phyloP scores from a whole-genome alignment of 2,888 invertebrate genomes.

The Drosophila siamana region DNA sequence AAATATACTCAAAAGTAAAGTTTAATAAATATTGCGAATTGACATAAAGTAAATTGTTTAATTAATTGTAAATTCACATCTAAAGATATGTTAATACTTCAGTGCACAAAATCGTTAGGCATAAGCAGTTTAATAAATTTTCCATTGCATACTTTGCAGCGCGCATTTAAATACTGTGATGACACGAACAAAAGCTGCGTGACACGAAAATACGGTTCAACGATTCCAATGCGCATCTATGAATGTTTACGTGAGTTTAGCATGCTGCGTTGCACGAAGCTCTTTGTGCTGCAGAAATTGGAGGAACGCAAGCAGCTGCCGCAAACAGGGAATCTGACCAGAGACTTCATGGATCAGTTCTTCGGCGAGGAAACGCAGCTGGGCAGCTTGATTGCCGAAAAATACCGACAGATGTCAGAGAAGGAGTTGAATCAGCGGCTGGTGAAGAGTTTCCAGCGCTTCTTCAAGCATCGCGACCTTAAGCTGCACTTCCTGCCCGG shows the following conservation, averaged over 20 bases:
- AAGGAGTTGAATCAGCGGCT: conserved; percentile 86
- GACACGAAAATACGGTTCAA: conserved; percentile 82
- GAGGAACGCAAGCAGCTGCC: conserved; percentile 73
- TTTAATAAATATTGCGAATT: not conserved
- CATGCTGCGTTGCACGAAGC: conserved; percentile 87
- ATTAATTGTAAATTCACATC: not conserved
- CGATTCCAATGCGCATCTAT: conserved; percentile 84
- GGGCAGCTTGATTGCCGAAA: conserved; percentile 84
- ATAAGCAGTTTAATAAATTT: not conserved
- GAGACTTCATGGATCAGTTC: conserved; percentile 84
- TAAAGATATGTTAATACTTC: not conserved
- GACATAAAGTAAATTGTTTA: not conserved
- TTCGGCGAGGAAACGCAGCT: conserved; percentile 76
- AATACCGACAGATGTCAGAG: conserved; percentile 86
- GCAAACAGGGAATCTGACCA: conserved; percentile 79
- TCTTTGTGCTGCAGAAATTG: conserved; percentile 87
- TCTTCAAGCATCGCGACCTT: conserved; percentile 86
- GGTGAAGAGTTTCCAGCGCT: conserved; percentile 86
- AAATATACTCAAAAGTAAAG: not conserved
- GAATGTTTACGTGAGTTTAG: conserved; percentile 84
- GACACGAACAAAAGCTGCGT: conserved; percentile 65
- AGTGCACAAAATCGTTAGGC: not conserved
- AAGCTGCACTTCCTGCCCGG: conserved; percentile 86
- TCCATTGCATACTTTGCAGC: conserved; percentile 56
- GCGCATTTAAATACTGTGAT: conserved; percentile 47